Conservation (phyloP, 2,888 invertebrate genomes). For the Philaethria dido region DNA sequence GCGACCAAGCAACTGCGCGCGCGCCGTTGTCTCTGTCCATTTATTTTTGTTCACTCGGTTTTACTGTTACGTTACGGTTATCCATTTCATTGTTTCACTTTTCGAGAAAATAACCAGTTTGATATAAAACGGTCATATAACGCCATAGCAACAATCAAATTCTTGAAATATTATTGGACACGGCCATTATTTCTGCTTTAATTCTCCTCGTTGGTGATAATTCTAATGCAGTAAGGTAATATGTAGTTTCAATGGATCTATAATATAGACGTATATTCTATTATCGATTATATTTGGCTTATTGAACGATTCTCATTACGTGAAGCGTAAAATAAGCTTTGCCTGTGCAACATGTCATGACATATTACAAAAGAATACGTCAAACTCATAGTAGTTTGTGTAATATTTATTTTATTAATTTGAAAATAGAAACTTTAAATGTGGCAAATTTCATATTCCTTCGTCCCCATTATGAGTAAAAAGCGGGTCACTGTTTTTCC, state of each 20-base stretch:
- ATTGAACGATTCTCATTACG: not conserved
- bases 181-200: not conserved
- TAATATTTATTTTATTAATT: too few species aligned
- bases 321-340: not conserved
- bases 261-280: not conserved
- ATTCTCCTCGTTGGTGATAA: not conserved
- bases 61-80: constrained; percentile 47
- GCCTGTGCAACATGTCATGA: not conserved
- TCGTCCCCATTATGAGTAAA: too few species aligned
- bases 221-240: not conserved
- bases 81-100: constrained; percentile 41
- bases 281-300: not conserved
- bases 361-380: too few species aligned
- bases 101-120: constrained; percentile 31
- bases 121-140: constrained; percentile 6
- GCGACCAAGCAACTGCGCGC: constrained; percentile 37
- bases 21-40: constrained; percentile 51
- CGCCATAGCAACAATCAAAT: not conserved
- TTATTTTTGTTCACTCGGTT: constrained; percentile 47
- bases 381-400: too few species aligned
- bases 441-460: too few species aligned
- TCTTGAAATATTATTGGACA: not conserved
- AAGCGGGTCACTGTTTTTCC: too few species aligned
- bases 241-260: not conserved
- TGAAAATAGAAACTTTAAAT: too few species aligned